Percentiles rank a stretch among this genome's conserved stretches.
These are phyloP conservation scores for Tetrao urogallus DNA, from an alignment of 2,113 vertebrate genomes.

Conservation along the genomic window DNA sequence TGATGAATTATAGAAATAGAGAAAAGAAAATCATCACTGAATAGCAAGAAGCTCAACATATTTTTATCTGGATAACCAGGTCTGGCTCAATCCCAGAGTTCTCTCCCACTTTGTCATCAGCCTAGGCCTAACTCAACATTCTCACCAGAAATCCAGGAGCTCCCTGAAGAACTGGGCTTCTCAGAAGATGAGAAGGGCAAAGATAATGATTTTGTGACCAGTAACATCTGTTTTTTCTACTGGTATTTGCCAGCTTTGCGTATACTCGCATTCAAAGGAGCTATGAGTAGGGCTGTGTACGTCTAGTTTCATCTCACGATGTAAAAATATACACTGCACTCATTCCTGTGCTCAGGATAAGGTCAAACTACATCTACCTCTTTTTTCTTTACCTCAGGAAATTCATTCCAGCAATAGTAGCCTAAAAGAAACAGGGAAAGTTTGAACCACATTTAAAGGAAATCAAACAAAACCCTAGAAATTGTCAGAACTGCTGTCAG, in stretches of 20 bases:
- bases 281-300: too few species aligned
- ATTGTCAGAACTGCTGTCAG: background rate
- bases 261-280: background rate
- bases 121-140: background rate
- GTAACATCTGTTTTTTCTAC: background rate
- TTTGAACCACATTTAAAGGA: background rate
- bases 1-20: background rate
- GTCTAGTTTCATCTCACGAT: background rate
- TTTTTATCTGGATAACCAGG: background rate
- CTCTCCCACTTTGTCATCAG: background rate
- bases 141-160: background rate
- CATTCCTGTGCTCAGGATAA: background rate
- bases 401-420: background rate
- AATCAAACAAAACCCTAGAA: constrained; percentile 7
- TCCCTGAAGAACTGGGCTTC: background rate
- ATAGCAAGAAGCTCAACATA: background rate
- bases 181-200: background rate
- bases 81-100: background rate
- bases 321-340: background rate
- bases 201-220: background rate
- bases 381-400: background rate
- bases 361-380: background rate
- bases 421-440: background rate
- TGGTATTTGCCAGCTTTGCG: background rate
- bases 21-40: background rate